Percentiles rank a stretch among this genome's conserved stretches.
These are phyloP conservation scores for Steinernema khuongi DNA, from an alignment of 1,140 invertebrate genomes.

Conservation along the genomic window DNA sequence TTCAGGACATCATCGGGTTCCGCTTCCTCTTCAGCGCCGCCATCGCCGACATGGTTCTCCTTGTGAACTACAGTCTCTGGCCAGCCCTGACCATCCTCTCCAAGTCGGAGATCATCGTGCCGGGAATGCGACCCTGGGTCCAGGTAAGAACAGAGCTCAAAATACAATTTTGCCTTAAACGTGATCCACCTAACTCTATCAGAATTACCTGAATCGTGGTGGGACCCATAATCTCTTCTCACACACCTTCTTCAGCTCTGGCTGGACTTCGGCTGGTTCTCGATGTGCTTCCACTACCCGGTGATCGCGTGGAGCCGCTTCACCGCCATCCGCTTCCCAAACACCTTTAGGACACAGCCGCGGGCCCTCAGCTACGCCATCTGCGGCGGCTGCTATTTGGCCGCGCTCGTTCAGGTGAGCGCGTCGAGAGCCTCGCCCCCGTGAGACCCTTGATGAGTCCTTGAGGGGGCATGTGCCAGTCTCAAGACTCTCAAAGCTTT, in stretches of 20 bases:
- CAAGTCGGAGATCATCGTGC: conserved; percentile 45
- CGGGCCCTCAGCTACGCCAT: conserved; percentile 33
- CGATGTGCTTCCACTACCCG: conserved; percentile 49
- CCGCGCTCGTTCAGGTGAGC: conserved; percentile 45
- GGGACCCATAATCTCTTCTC: no score
- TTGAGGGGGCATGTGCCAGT: conserved; percentile 25
- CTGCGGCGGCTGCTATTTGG: conserved; percentile 39
- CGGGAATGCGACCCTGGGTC: conserved; percentile 41
- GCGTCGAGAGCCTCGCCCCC: not conserved
- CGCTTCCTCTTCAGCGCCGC: conserved; percentile 45
- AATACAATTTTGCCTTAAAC: no score
- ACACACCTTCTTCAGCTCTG: conserved; percentile 38
- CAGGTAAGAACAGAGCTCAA: conserved; percentile 28
- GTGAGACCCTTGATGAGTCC: not conserved
- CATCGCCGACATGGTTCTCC: conserved; percentile 44
- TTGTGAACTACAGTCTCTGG: conserved; percentile 52
- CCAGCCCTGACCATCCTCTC: conserved; percentile 46
- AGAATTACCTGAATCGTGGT: no score
- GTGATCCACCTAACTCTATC: not conserved
- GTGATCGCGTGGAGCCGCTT: conserved; percentile 49
- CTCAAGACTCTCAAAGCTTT: conserved; percentile 11
- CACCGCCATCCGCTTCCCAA: conserved; percentile 42
- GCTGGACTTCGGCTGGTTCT: conserved; percentile 52
- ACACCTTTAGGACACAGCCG: conserved; percentile 33
- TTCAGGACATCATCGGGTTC: conserved; percentile 52